phyloP scores from a whole-genome alignment of 2,113 vertebrate genomes.

The Lamprotornis superbus region DNA sequence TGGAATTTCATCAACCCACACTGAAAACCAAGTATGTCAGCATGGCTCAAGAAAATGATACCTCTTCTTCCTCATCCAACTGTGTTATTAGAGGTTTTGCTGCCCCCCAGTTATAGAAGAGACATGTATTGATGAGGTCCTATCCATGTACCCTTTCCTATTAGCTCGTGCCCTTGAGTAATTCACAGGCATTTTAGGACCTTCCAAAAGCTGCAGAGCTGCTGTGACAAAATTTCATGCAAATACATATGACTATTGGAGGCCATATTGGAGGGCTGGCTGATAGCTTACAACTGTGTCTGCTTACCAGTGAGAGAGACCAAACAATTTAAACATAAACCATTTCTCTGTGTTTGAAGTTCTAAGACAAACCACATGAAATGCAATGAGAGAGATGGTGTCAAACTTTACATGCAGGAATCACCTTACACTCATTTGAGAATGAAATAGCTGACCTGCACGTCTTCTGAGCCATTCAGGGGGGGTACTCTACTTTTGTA shows the following conservation, averaged over 20 bases:
- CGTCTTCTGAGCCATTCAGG: neutral
- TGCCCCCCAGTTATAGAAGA: neutral
- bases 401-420: neutral
- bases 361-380: neutral
- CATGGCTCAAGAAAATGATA: neutral
- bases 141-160: neutral
- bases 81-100: neutral
- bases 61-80: neutral
- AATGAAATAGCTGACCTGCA: neutral
- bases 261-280: neutral
- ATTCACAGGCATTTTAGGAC: neutral
- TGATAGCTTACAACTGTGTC: neutral
- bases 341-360: neutral
- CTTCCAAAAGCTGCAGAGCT: neutral
- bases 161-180: neutral
- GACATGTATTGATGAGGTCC: accelerated
- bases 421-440: neutral
- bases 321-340: neutral
- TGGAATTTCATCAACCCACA: neutral
- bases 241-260: neutral
- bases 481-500: neutral
- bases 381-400: neutral
- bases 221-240: neutral
- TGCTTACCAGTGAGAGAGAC: neutral
- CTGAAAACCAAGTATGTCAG: neutral